These are phyloP conservation scores for Acanthococcus lagerstroemiae DNA, from an alignment of 2,888 invertebrate genomes.

Conservation along the genomic window DNA sequence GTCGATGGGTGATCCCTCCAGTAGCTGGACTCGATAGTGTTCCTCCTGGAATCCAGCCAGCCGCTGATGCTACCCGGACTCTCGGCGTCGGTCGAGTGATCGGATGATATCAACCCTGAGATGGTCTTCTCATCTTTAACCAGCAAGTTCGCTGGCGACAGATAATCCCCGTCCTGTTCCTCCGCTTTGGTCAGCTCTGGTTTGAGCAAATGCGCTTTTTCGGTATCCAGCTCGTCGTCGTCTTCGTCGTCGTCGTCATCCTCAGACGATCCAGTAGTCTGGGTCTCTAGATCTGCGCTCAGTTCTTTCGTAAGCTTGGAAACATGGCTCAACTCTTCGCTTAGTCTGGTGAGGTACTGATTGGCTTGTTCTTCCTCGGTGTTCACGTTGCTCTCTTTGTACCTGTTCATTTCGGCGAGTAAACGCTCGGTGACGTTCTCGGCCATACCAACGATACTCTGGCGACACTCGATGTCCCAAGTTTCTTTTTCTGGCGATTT, in stretches of 20 bases:
- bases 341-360: constrained; percentile 51
- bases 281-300: constrained; percentile 31
- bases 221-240: constrained; percentile 2
- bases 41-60: constrained; percentile 41
- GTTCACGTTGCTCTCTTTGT: constrained; percentile 44
- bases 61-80: constrained; percentile 39
- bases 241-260: constrained; percentile 2
- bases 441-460: constrained; percentile 66
- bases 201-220: constrained; percentile 26
- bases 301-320: constrained; percentile 45
- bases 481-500: constrained; percentile 31
- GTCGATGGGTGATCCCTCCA: not conserved
- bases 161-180: constrained; percentile 1
- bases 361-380: constrained; percentile 42
- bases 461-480: constrained; percentile 44
- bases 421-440: constrained; percentile 73
- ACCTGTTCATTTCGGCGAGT: constrained; percentile 60
- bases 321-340: constrained; percentile 50
- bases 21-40: constrained; percentile 36
- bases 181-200: constrained; percentile 4
- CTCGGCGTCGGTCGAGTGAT: constrained; percentile 41
- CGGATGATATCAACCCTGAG: not conserved
- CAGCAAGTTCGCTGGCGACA: not conserved
- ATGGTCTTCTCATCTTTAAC: not conserved
- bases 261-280: not conserved